phyloP scores from a whole-genome alignment of 2,797 vertebrate species.

The Rallus crepitans region DNA sequence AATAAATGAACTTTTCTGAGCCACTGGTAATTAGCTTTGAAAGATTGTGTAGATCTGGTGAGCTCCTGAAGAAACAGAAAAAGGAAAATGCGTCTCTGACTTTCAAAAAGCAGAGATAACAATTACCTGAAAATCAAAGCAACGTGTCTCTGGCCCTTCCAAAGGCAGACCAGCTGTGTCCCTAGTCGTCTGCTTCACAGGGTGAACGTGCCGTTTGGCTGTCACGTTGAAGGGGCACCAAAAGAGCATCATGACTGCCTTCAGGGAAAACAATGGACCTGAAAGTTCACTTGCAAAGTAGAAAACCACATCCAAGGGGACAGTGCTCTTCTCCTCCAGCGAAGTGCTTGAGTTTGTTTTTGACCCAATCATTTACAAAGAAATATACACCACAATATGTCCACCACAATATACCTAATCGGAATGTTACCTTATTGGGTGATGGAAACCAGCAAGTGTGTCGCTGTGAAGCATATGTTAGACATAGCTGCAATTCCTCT shows the following conservation, averaged over 20 bases:
- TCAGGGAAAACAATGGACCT: background rate
- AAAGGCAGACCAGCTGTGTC: background rate
- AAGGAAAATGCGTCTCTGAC: background rate
- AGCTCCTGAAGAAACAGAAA: background rate
- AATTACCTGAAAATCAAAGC: background rate
- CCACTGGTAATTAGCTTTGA: conserved; percentile 4
- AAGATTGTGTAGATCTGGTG: background rate
- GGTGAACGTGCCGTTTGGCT: background rate
- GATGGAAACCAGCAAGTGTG: background rate
- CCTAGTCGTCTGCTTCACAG: background rate
- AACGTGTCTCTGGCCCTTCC: background rate
- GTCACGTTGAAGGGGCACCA: background rate
- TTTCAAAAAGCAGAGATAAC: background rate
- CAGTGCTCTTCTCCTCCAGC: background rate
- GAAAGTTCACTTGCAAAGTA: background rate
- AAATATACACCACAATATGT: background rate
- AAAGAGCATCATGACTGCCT: background rate
- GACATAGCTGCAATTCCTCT: background rate
- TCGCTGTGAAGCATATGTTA: background rate
- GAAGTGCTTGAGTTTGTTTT: background rate
- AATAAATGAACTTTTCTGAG: conserved; percentile 46
- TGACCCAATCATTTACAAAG: background rate
- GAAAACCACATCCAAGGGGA: background rate
- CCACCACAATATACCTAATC: background rate
- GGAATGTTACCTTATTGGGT: background rate